Base-by-base conservation (phyloP, 2,113 vertebrate species). In the Callospermophilus lateralis region DNA sequence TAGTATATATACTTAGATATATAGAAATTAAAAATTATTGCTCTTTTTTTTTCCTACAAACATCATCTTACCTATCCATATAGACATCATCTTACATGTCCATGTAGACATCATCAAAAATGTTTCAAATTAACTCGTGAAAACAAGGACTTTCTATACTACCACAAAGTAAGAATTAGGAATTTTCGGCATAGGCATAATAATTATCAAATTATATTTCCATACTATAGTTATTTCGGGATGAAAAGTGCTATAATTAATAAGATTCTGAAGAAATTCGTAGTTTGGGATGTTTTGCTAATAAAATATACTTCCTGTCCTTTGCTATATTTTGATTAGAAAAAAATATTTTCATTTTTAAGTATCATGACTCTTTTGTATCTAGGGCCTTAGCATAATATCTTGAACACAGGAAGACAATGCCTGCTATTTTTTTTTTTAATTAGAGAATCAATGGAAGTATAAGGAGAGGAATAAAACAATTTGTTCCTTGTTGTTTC, bases 401-500 rank as follows among this genome's bases (percentile, higher is more conserved):
- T 53, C 13, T 53, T 53, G 16, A 53, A 53, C 72, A 20, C 76
- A 42, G 63, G 11, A 87, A 28, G 32, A 4, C 15, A 39, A 51
- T 30, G 58, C 51, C 39, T 22, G 79, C 15, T 70, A 39, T n/a
- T n/a, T 72, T 58, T 45, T 45, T 91, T 92, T 67, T 42, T 4
- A 90, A 80, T 83, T 80, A 78, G 24, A 84, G 37, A 63, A 8
- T 42, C n/a, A 48, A 5, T 65, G 12, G 53, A 93, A 85, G 45
- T 32, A 45, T 65, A 68, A 80, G 22, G 42, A 15, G 79, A 90
- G n/a, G 17, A 65, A 65, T 70, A 51, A 51, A 51, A 51, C 4
- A 51, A 73, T 74, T 79, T 94, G 68, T 92, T 81, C 51, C 11
- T 68, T 74, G 55, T 93, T 90, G 9, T 87, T 89, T 92, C 10